A percentile compares a stretch with the other conserved stretches of the same genome.
Conservation (phyloP, 2,113 vertebrate species). For the Ginglymostoma cirratum region DNA sequence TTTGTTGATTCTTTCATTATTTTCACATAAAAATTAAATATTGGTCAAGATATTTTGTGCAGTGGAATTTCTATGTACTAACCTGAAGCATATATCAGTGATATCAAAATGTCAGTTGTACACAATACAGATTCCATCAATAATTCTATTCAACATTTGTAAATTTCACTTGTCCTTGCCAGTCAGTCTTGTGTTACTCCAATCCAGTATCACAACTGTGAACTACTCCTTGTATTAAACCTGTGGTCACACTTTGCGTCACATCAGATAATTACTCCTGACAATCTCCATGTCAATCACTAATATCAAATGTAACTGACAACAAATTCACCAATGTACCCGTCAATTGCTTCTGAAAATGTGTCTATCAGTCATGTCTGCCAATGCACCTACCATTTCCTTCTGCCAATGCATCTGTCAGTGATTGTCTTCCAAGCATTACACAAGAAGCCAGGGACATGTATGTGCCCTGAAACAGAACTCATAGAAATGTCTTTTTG, state of each 20-base stretch:
- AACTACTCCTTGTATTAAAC: not conserved
- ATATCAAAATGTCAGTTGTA: not conserved
- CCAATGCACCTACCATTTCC: not conserved
- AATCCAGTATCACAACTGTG: not conserved
- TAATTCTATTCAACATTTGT: not conserved
- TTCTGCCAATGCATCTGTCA: conserved; percentile 12
- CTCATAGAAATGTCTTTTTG: not conserved
- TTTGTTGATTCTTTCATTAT: too few species aligned
- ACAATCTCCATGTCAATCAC: not conserved
- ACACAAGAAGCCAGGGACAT: not conserved
- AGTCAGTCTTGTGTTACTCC: not conserved
- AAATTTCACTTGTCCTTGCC: not conserved
- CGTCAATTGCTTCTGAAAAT: not conserved
- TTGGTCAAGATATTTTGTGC: not conserved
- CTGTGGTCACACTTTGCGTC: not conserved
- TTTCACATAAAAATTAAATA: too few species aligned
- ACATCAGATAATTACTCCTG: not conserved
- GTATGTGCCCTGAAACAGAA: not conserved
- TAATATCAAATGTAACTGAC: not conserved
- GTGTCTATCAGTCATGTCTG: not conserved
- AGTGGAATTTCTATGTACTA: not conserved
- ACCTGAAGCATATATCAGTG: not conserved
- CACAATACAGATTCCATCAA: not conserved
- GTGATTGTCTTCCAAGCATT: not conserved
- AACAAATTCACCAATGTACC: not conserved